phyloP scores from a whole-genome alignment of 2,797 vertebrate genomes.

The Notolepis coatsorum region DNA sequence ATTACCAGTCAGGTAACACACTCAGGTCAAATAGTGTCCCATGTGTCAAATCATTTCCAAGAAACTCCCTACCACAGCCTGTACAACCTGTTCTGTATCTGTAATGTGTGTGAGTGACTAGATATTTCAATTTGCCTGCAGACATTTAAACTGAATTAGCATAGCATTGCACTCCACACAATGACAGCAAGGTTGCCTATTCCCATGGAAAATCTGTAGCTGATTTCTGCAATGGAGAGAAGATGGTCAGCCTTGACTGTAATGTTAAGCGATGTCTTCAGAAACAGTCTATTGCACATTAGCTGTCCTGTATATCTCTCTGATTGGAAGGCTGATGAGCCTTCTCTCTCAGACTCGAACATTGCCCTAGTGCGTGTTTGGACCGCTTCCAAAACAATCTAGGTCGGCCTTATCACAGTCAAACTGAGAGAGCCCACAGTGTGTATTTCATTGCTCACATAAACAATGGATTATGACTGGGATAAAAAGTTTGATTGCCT shows the following conservation, averaged over 20 bases:
- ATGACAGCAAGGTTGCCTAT: slow-evolving; percentile 60
- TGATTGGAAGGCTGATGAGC: slow-evolving; percentile 40
- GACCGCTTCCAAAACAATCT: neutral
- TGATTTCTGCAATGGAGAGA: slow-evolving; percentile 49
- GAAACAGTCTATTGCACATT: slow-evolving; percentile 29
- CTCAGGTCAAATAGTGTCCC: neutral
- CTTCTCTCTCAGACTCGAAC: slow-evolving; percentile 14
- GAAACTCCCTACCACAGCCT: neutral
- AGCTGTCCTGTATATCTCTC: neutral
- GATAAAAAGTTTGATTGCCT: slow-evolving; percentile 8
- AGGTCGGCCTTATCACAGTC: neutral
- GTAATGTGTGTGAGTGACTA: slow-evolving; percentile 40
- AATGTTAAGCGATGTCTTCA: slow-evolving; percentile 64
- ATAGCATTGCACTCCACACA: slow-evolving; percentile 37
- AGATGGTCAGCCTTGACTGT: slow-evolving; percentile 65
- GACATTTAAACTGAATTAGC: slow-evolving; percentile 70
- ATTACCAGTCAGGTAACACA: too few relatives aligned
- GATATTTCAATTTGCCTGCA: slow-evolving; percentile 61
- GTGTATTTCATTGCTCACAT: neutral
- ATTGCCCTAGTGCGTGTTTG: neutral
- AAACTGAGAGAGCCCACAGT: neutral
- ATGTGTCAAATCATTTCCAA: slow-evolving; percentile 2
- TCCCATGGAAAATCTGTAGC: slow-evolving; percentile 25
- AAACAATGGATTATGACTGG: slow-evolving; percentile 2
- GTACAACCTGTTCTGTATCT: slow-evolving; percentile 3